Evolutionary conservation across 2,888 invertebrate genomes (phyloP), one percentile per base, ranked within the genome.

Genomic region (Melanotus villosus): DNA sequence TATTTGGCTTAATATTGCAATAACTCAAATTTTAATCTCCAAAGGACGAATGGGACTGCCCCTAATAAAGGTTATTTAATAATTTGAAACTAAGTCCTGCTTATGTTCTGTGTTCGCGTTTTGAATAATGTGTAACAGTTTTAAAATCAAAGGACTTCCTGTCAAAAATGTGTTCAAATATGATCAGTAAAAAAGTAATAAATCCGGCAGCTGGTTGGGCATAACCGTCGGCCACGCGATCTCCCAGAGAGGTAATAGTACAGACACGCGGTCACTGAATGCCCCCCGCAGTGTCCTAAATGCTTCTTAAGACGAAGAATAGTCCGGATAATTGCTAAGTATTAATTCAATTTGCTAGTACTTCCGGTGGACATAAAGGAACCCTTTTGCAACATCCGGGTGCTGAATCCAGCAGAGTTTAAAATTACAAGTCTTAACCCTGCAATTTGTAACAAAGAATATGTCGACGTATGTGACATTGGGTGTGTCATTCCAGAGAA

Each of bases 281-380:
- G 76, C 72, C 78, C 78, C 84, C 84, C 73, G 79, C 77, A 65
- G 82, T 65, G 80, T 72, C 75, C 80, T 82, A 84, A 84, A 84
- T 79, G 84, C 82, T 84, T 79, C 85, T 85, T 83, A 84, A 84
- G 84, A 83, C 78, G 82, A 80, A 81, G 82, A 83, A 84, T 82
- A 74, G 80, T 72, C 77, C 77, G 63, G 80, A 83, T 85, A 85
- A 85, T 85, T 84, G 85, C 84, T 84, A 83, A 83, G 85, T 84
- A 84, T 84, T 84, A 84, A 85, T 84, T 84, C 84, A 83, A 84
- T 85, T 85, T 81, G 77, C 78, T 78, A 80, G 80, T 82, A 81
- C 81, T 84, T 84, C 84, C 84, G 84, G 83, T 77, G 58, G 70
- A 70, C 69, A 81, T 80, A 82, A 83, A 78, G 72, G 78, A 80